Evolutionary conservation across 2,888 invertebrate species (phyloP).

Genomic region (Parnassius orleans): DNA sequence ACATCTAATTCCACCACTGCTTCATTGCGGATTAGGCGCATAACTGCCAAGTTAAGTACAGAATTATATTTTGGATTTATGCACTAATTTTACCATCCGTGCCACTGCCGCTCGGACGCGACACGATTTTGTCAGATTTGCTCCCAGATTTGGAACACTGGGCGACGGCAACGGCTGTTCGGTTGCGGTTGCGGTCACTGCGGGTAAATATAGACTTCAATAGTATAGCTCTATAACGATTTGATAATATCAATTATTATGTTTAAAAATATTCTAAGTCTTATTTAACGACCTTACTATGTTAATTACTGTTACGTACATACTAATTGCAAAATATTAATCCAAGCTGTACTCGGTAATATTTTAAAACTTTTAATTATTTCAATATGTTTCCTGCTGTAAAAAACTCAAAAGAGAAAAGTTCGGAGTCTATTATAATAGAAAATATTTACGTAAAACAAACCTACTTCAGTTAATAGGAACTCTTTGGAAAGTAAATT

Average conservation of each 20-base stretch:
- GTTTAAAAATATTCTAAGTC: background rate
- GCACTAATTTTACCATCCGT: slow-evolving; percentile 54
- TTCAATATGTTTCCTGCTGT: too few species aligned
- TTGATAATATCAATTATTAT: background rate
- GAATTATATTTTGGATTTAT: slow-evolving; percentile 51
- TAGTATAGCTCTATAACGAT: slow-evolving; percentile 6
- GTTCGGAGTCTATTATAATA: too few species aligned
- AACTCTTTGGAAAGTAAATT: too few species aligned
- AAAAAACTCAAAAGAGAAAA: too few species aligned
- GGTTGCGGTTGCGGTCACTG: slow-evolving; percentile 37
- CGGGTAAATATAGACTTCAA: slow-evolving; percentile 22
- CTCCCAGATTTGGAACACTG: slow-evolving; percentile 49
- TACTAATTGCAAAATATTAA: too few species aligned
- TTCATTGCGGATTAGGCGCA: background rate
- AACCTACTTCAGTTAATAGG: too few species aligned
- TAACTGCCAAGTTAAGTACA: slow-evolving; percentile 24
- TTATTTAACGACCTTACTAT: background rate
- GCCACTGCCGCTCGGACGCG: slow-evolving; percentile 40
- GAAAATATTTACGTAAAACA: too few species aligned
- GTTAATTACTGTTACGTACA: too few species aligned
- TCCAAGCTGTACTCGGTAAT: too few species aligned
- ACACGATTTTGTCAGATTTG: slow-evolving; percentile 53
- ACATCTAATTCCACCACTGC: background rate
- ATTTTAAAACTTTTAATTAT: too few species aligned
- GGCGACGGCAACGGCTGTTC: slow-evolving; percentile 39